phyloP scores from a whole-genome alignment of 2,113 vertebrate species.

The Elgaria multicarinata region DNA sequence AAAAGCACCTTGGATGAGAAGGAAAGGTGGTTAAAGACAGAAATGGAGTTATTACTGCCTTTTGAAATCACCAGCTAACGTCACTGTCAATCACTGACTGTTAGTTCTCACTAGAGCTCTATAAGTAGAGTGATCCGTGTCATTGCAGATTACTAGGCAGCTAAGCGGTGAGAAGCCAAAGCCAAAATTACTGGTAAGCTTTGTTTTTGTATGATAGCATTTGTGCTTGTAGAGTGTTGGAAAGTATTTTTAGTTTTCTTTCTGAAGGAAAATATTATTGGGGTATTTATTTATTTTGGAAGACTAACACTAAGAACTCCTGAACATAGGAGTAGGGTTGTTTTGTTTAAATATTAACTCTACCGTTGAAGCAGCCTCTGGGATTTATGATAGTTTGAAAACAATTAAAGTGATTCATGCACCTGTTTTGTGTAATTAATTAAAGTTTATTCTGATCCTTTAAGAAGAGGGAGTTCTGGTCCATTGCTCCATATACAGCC shows the following conservation, averaged over 20 bases:
- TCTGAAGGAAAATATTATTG: not conserved
- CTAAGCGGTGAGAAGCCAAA: slow-evolving; percentile 53
- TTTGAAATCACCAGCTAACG: slow-evolving; percentile 70
- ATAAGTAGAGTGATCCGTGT: slow-evolving; percentile 63
- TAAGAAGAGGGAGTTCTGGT: not conserved
- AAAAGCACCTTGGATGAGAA: slow-evolving; percentile 52
- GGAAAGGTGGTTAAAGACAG: slow-evolving; percentile 65
- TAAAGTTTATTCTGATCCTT: not conserved
- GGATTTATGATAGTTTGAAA: not conserved
- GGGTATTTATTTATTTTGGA: not conserved
- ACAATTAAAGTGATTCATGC: not conserved
- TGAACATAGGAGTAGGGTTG: not conserved
- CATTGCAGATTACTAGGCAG: slow-evolving; percentile 46
- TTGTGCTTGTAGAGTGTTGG: not conserved
- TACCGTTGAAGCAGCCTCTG: not conserved
- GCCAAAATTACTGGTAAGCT: slow-evolving; percentile 70
- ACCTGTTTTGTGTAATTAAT: not conserved
- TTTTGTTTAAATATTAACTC: not conserved
- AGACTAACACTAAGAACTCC: not conserved
- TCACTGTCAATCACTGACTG: slow-evolving; percentile 73
- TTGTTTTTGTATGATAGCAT: slow-evolving; percentile 29
- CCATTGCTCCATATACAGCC: not conserved
- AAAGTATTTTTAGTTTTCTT: not conserved
- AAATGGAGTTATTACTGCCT: slow-evolving; percentile 75
- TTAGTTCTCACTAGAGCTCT: slow-evolving; percentile 46